phyloP scores from a whole-genome alignment of 2,888 invertebrate species.

The Bimastos eiseni region DNA sequence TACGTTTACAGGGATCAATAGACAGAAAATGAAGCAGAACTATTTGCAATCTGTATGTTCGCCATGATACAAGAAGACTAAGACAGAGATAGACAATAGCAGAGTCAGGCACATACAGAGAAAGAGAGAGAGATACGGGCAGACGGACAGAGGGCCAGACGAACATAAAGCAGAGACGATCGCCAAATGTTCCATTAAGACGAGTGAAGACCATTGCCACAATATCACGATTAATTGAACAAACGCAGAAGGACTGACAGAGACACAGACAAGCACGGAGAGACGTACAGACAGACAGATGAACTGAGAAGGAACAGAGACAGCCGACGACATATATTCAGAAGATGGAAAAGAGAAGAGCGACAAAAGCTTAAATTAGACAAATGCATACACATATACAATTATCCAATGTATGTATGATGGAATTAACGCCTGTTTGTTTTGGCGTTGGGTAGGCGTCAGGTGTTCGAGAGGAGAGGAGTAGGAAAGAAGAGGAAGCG shows the following conservation, averaged over 20 bases:
- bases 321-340: not conserved
- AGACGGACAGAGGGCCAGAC: not conserved
- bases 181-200: slow-evolving; percentile 13
- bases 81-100: not conserved
- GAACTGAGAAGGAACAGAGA: not conserved
- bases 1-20: too few relatives aligned
- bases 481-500: not conserved
- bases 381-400: not conserved
- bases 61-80: too few relatives aligned
- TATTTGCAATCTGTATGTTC: too few relatives aligned
- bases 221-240: not conserved
- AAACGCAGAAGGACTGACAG: not conserved
- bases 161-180: slow-evolving; percentile 13
- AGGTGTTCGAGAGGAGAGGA: not conserved
- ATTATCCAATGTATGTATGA: not conserved
- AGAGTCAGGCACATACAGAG: not conserved
- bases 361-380: too few relatives aligned
- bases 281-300: not conserved
- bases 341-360: too few relatives aligned
- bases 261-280: not conserved
- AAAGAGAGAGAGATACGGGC: not conserved
- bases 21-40: too few relatives aligned
- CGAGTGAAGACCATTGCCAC: not conserved
- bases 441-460: not conserved
- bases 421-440: not conserved